Conservation (phyloP, 1,140 invertebrate genomes). For the Drosophila kikkawai region DNA sequence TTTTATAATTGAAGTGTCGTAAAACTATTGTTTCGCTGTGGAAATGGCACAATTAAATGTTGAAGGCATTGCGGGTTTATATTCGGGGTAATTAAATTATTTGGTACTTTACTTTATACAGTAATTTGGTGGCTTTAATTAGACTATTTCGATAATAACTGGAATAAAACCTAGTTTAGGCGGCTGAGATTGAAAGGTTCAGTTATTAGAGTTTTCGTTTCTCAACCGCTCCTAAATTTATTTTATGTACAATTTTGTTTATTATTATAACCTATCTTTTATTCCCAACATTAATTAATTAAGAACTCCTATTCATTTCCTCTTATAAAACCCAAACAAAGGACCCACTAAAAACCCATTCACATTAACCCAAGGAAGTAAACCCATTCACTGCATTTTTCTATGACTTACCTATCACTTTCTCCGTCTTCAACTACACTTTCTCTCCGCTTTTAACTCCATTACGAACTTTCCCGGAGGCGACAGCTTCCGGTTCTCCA, state of each 20-base stretch:
- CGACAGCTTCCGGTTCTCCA: conserved; percentile 20
- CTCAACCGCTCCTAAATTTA: no score
- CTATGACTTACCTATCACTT: conserved; percentile 8
- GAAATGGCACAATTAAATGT: conserved; percentile 2
- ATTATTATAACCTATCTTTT: no score
- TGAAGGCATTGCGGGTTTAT: not conserved
- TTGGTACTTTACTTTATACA: not conserved
- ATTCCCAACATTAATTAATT: not conserved
- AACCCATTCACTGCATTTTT: not conserved
- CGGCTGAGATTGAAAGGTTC: not conserved
- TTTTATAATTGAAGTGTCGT: not conserved
- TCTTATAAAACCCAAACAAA: not conserved
- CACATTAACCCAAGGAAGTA: not conserved
- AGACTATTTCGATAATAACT: not conserved
- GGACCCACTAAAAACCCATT: not conserved
- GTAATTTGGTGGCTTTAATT: not conserved
- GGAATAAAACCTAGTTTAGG: not conserved
- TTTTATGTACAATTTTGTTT: no score
- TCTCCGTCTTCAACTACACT: conserved; percentile 11
- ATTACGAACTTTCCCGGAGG: conserved; percentile 3
- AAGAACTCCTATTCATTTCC: not conserved
- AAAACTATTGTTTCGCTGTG: conserved; percentile 1
- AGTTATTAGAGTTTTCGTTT: not conserved
- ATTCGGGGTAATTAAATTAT: not conserved
- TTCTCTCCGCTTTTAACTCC: conserved; percentile 11